Percentiles rank a stretch among this genome's conserved stretches.
Conservation (phyloP, 2,888 invertebrate genomes). For the Melanotus villosus region DNA sequence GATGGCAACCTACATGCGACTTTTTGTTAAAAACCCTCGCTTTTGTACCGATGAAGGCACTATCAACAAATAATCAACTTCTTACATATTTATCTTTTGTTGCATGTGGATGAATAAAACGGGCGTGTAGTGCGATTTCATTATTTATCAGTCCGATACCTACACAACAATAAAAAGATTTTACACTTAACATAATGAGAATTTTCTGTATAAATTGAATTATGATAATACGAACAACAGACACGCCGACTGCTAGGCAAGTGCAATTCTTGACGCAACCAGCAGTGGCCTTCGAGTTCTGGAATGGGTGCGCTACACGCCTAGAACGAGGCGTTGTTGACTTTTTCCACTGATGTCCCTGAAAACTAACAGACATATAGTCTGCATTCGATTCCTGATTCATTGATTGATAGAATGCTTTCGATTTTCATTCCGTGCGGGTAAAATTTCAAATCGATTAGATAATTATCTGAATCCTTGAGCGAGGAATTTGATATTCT, state of each 20-base stretch:
- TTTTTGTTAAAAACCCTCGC: not conserved
- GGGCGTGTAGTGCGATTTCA: conserved; percentile 12
- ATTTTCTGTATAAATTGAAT: conserved; percentile 47
- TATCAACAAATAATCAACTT: conserved; percentile 17
- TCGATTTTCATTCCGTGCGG: not conserved
- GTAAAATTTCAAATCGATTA: no score
- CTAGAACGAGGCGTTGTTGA: conserved; percentile 60
- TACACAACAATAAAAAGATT: conserved; percentile 16
- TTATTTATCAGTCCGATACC: conserved; percentile 18
- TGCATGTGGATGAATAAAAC: conserved; percentile 26
- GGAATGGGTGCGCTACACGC: conserved; percentile 62
- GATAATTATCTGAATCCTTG: no score
- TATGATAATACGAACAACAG: conserved; percentile 52
- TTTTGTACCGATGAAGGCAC: not conserved
- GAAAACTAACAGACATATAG: conserved; percentile 54
- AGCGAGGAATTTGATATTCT: no score
- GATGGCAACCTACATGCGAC: not conserved
- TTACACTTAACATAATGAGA: not conserved
- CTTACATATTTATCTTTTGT: conserved; percentile 2
- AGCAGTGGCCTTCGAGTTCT: conserved; percentile 55
- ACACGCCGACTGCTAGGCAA: conserved; percentile 60
- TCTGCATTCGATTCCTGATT: conserved; percentile 52
- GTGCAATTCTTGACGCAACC: conserved; percentile 56
- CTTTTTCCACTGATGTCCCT: conserved; percentile 51
- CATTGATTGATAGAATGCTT: conserved; percentile 51